Evolutionary conservation across 2,113 vertebrate genomes (phyloP).

Genomic region (Barnardius zonarius): DNA sequence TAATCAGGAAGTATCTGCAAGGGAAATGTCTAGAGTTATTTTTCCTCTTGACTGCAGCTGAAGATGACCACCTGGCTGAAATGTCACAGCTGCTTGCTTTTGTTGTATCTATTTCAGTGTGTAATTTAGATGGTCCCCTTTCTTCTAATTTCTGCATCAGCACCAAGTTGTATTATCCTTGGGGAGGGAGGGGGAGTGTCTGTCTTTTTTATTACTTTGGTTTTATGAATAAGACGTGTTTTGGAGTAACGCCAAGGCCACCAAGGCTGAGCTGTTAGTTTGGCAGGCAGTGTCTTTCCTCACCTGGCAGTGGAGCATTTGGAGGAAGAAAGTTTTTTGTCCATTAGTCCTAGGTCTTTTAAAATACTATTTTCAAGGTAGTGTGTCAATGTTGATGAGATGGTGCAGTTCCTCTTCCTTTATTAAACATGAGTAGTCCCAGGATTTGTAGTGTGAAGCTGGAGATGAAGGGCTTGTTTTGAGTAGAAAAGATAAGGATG

Average conservation of each 20-base stretch:
- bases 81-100: slow-evolving; percentile 41
- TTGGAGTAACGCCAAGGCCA: background rate
- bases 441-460: background rate
- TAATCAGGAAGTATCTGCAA: slow-evolving; percentile 24
- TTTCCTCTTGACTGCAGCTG: slow-evolving; percentile 27
- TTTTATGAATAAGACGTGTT: background rate
- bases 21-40: background rate
- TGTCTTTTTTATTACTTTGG: background rate
- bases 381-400: accelerated
- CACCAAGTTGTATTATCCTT: background rate
- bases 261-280: background rate
- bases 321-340: background rate
- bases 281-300: background rate
- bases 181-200: background rate
- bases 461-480: background rate
- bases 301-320: background rate
- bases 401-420: background rate
- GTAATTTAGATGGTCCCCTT: slow-evolving; percentile 9
- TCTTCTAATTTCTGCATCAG: slow-evolving; percentile 11
- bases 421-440: background rate
- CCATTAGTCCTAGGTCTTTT: background rate
- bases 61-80: slow-evolving; percentile 50
- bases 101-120: background rate
- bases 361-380: background rate
- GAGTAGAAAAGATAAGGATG: background rate